A percentile compares a stretch with the other conserved stretches of the same genome.
Evolutionary conservation across 1,140 invertebrate species (phyloP).

Genomic region (Ceratosolen solmsi): DNA sequence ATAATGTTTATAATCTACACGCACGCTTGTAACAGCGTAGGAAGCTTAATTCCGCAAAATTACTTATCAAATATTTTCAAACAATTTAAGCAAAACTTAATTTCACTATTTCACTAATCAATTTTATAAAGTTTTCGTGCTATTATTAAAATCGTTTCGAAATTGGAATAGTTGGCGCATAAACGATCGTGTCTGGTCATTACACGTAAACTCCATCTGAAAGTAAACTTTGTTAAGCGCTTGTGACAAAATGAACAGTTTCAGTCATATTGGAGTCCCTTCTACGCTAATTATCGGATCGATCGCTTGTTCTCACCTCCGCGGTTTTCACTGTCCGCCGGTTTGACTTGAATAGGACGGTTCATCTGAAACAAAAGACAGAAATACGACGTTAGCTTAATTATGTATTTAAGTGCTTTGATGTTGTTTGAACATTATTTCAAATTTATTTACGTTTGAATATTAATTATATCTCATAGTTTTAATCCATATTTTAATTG

Average conservation of each 20-base stretch:
- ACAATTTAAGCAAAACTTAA: too few relatives aligned
- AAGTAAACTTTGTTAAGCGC: conserved; percentile 33
- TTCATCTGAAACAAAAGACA: conserved; percentile 92
- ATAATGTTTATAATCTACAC: too few relatives aligned
- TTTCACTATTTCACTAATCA: too few relatives aligned
- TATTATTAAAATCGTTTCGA: conserved; percentile 20
- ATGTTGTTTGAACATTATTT: too few relatives aligned
- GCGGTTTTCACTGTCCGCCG: conserved; percentile 98
- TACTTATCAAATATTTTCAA: too few relatives aligned
- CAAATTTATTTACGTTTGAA: neutral
- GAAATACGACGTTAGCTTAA: neutral
- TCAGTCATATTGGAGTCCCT: neutral
- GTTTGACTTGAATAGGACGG: conserved; percentile 99
- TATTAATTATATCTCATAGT: too few relatives aligned
- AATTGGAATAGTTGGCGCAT: neutral
- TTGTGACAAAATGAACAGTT: conserved; percentile 1
- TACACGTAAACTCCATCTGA: neutral
- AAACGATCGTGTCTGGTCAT: conserved; percentile 28
- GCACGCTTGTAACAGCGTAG: too few relatives aligned
- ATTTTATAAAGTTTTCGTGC: neutral
- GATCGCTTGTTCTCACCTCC: conserved; percentile 82
- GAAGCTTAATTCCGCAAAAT: too few relatives aligned
- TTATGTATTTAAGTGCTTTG: too few relatives aligned
- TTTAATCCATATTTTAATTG: too few relatives aligned
- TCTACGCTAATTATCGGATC: conserved; percentile 21